Percentiles rank a stretch among this genome's conserved stretches.
phyloP scores from a whole-genome alignment of 2,888 invertebrate species.

The Phorcus lineatus region DNA sequence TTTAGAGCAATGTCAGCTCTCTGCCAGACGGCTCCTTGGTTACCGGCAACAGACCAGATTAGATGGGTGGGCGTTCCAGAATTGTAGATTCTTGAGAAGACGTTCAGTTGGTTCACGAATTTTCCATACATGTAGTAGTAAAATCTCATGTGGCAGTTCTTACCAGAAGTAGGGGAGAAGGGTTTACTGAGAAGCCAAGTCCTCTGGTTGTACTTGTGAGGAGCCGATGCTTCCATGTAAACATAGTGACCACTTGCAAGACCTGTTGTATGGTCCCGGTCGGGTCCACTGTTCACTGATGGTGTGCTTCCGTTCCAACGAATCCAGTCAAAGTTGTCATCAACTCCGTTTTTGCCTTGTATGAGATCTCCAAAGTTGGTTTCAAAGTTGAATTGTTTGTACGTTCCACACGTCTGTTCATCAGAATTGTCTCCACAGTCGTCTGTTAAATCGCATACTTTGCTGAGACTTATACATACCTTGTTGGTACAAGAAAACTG shows the following conservation, averaged over 20 bases:
- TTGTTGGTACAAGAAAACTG: conserved; percentile 60
- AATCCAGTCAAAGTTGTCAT: conserved; percentile 67
- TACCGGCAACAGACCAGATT: conserved; percentile 45
- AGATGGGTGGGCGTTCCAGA: conserved; percentile 57
- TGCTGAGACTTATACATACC: conserved; percentile 58
- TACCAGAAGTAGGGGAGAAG: conserved; percentile 43
- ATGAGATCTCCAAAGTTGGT: conserved; percentile 45
- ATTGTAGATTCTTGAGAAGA: conserved; percentile 58
- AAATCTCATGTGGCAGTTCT: conserved; percentile 54
- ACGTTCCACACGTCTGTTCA: conserved; percentile 55
- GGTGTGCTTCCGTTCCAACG: conserved; percentile 39
- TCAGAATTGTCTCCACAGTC: conserved; percentile 68
- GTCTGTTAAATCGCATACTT: conserved; percentile 62
- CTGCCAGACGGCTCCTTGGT: conserved; percentile 67
- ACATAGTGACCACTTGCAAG: conserved; percentile 60
- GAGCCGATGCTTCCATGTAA: conserved; percentile 61
- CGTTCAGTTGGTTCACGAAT: conserved; percentile 53
- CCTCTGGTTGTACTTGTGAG: conserved; percentile 49
- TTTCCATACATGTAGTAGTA: conserved; percentile 68
- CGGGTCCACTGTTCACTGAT: conserved; percentile 54
- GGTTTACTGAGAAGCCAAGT: conserved; percentile 60
- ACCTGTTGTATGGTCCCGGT: conserved; percentile 63
- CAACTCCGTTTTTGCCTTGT: conserved; percentile 53
- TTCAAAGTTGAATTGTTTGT: conserved; percentile 62
- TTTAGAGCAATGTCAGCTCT: conserved; percentile 49